Percentiles rank a stretch among this genome's conserved stretches.
These are phyloP conservation scores for Quadroppia sp. DNA, from an alignment of 2,888 invertebrate genomes.

Conservation along the genomic window DNA sequence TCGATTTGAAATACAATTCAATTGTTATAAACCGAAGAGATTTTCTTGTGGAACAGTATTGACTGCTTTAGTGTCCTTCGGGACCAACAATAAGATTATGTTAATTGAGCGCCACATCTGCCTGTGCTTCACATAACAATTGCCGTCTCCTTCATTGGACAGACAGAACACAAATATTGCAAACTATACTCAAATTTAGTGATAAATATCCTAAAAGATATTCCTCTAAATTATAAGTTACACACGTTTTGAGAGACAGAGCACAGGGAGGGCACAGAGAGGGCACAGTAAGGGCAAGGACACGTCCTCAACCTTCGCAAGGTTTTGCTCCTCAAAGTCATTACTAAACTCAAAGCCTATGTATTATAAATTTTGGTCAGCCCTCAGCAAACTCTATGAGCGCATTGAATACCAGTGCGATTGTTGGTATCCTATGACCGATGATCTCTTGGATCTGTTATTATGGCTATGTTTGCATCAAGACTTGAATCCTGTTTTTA, in stretches of 20 bases:
- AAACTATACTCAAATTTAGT: no score
- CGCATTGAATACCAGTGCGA: no score
- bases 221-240: no score
- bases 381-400: neutral
- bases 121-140: no score
- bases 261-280: no score
- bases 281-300: neutral
- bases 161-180: no score
- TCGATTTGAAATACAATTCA: constrained; percentile 1
- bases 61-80: constrained; percentile 12
- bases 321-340: neutral
- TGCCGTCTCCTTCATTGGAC: no score
- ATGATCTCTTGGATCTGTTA: neutral
- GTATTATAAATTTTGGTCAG: neutral
- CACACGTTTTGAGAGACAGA: no score
- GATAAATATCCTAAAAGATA: no score
- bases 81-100: constrained; percentile 24
- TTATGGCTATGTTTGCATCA: neutral
- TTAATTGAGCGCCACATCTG: constrained; percentile 21
- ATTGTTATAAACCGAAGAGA: neutral
- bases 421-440: neutral
- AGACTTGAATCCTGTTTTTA: constrained; percentile 25
- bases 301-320: constrained; percentile 27
- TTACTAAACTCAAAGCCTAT: neutral
- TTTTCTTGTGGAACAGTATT: constrained; percentile 9